Conservation (phyloP, 2,797 vertebrate genomes). For the Pterois miles region DNA sequence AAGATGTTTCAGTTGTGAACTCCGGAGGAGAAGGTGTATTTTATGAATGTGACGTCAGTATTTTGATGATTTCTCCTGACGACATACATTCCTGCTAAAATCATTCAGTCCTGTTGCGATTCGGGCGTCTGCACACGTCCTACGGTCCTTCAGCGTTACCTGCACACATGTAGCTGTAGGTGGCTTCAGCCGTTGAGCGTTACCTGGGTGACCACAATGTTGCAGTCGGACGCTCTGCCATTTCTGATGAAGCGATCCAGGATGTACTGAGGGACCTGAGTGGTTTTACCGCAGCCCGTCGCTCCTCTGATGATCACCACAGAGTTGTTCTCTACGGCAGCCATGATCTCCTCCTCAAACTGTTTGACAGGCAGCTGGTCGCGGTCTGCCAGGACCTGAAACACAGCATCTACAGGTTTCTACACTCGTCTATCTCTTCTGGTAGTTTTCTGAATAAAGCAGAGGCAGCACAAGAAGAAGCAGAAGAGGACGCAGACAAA, state of each 20-base stretch:
- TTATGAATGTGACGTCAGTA: too few relatives aligned
- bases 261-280: conserved; percentile 97
- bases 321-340: conserved; percentile 78
- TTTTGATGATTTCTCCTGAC: too few relatives aligned
- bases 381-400: conserved; percentile 86
- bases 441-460: neutral
- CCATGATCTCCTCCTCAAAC: conserved; percentile 91
- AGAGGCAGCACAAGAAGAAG: too few relatives aligned
- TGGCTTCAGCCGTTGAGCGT: conserved; percentile 11
- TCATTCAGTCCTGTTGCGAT: too few relatives aligned
- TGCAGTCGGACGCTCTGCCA: conserved; percentile 89
- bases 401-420: neutral
- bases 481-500: too few relatives aligned
- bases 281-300: conserved; percentile 98
- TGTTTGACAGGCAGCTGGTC: conserved; percentile 91
- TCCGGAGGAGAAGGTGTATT: too few relatives aligned
- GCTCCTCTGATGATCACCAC: conserved; percentile 95
- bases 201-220: conserved; percentile 97
- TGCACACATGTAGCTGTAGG: too few relatives aligned
- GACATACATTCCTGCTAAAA: too few relatives aligned
- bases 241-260: conserved; percentile 88
- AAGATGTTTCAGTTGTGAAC: too few relatives aligned
- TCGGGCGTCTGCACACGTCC: too few relatives aligned
- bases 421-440: too few relatives aligned
- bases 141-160: too few relatives aligned